Conservation (phyloP, 2,888 invertebrate species). For the Andricus curvator region DNA sequence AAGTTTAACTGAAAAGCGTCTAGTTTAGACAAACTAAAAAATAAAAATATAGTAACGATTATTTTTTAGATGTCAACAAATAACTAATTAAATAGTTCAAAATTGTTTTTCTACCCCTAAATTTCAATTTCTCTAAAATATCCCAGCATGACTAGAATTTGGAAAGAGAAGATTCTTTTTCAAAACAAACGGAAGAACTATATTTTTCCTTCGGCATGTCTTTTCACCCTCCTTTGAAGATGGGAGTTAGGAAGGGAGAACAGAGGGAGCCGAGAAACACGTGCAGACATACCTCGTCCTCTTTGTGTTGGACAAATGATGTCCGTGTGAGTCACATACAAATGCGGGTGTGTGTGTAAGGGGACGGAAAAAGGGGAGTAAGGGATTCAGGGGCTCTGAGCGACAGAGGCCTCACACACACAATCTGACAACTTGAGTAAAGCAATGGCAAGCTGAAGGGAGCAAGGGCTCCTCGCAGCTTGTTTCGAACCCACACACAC, state of each 20-base stretch:
- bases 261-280: slow-evolving; percentile 43
- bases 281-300: slow-evolving; percentile 33
- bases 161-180: neutral
- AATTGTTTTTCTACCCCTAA: neutral
- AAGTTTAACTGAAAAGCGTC: too few species aligned
- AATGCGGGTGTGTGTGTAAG: neutral
- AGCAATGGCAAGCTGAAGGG: slow-evolving; percentile 35
- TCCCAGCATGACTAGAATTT: neutral
- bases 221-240: slow-evolving; percentile 48
- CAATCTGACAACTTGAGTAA: neutral
- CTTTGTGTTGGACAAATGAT: slow-evolving; percentile 69
- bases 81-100: too few species aligned
- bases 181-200: neutral
- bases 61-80: too few species aligned
- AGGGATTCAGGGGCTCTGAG: slow-evolving; percentile 45
- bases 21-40: too few species aligned
- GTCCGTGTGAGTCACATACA: slow-evolving; percentile 65
- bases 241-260: slow-evolving; percentile 49
- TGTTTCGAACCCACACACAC: slow-evolving; percentile 37
- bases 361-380: slow-evolving; percentile 47
- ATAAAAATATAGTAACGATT: too few species aligned
- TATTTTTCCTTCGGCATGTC: slow-evolving; percentile 17
- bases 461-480: slow-evolving; percentile 26
- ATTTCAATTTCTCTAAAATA: neutral
- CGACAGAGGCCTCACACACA: slow-evolving; percentile 29